Conservation (phyloP, 2,888 invertebrate species). For the Biston betularia region DNA sequence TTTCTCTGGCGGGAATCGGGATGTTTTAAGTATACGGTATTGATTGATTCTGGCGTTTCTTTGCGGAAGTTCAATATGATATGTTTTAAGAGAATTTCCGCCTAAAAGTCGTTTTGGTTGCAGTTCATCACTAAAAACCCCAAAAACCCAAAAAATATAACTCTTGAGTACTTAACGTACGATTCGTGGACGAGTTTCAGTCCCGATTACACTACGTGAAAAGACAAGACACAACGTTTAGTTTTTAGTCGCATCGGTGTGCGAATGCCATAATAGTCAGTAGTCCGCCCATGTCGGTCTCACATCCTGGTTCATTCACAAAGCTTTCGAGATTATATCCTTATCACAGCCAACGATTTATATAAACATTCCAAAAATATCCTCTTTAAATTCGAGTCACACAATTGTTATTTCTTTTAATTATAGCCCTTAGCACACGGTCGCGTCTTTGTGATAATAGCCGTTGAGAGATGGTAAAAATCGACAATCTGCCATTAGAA, state of each 20-base stretch:
- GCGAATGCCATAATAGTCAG: neutral
- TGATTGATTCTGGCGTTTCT: too few species aligned
- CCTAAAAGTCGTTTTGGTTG: too few species aligned
- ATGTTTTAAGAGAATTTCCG: too few species aligned
- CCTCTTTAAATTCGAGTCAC: constrained; percentile 32
- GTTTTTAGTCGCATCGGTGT: neutral
- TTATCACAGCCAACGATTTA: constrained; percentile 76
- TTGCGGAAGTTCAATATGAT: too few species aligned
- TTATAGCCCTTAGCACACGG: constrained; percentile 1
- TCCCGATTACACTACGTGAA: neutral
- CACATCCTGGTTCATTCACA: constrained; percentile 38
- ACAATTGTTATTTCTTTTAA: neutral
- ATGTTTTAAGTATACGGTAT: too few species aligned
- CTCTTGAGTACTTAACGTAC: too few species aligned
- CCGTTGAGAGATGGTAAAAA: neutral
- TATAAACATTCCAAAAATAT: constrained; percentile 69
- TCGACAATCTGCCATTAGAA: neutral
- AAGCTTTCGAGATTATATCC: constrained; percentile 58
- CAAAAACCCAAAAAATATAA: too few species aligned
- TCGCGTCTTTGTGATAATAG: neutral
- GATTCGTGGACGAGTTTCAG: too few species aligned
- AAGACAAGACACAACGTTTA: neutral
- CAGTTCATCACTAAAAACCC: too few species aligned
- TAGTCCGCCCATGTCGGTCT: constrained; percentile 35
- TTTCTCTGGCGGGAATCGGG: too few species aligned